A percentile compares a stretch with the other conserved stretches of the same genome.
Conservation (phyloP, 2,113 vertebrate genomes). For the Cebidichthys violaceus region DNA sequence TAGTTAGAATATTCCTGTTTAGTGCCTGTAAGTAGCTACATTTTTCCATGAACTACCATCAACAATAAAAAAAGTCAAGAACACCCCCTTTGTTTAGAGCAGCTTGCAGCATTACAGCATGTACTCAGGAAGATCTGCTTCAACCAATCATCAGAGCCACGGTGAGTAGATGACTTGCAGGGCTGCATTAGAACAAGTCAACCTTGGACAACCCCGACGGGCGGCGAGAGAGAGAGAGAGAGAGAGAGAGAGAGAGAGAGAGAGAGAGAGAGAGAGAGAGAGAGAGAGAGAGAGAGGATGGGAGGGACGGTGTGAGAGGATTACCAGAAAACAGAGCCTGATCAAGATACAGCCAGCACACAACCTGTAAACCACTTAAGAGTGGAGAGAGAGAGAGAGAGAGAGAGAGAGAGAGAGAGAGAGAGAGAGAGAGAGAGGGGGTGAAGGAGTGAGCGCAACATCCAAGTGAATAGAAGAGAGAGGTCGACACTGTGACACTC, state of each 20-base stretch:
- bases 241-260: background rate
- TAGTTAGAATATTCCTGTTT: background rate
- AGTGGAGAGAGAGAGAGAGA: background rate
- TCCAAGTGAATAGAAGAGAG: too few species aligned
- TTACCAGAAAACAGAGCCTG: slow-evolving; percentile 30
- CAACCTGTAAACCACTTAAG: slow-evolving; percentile 33
- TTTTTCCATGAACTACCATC: background rate
- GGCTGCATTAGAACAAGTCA: background rate
- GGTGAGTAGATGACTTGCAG: slow-evolving; percentile 8
- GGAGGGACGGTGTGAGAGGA: slow-evolving; percentile 39
- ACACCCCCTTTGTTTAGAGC: background rate
- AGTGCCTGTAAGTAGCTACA: background rate
- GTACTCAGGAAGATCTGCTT: background rate
- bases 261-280: background rate
- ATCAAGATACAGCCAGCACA: slow-evolving; percentile 18
- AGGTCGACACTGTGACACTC: background rate
- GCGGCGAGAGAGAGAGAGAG: background rate
- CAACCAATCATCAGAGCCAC: slow-evolving; percentile 11
- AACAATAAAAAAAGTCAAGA: background rate
- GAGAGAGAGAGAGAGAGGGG: background rate
- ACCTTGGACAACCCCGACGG: slow-evolving; percentile 27
- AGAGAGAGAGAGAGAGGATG: background rate
- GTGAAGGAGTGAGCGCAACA: background rate
- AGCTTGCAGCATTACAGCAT: background rate
- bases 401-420: background rate